These are phyloP conservation scores for Amblyopsis hoosieri DNA, from an alignment of 2,797 vertebrate species.

Conservation along the genomic window DNA sequence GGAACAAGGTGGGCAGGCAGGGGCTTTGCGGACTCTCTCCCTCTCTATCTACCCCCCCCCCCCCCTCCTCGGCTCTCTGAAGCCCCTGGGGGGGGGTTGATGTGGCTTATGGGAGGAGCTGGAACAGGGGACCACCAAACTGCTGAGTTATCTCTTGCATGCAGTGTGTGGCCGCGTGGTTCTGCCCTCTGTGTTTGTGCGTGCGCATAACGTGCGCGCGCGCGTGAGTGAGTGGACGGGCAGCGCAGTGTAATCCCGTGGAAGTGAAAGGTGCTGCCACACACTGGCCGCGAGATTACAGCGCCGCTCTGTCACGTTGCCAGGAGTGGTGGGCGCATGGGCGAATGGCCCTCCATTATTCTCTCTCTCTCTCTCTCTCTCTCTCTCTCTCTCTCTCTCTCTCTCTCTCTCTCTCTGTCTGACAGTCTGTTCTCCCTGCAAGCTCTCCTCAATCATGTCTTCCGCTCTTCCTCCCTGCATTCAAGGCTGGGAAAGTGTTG, in stretches of 20 bases:
- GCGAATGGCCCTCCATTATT: constrained; percentile 31
- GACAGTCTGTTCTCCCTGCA: constrained; percentile 27
- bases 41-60: constrained; percentile 39
- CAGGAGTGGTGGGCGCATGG: constrained; percentile 53
- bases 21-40: constrained; percentile 62
- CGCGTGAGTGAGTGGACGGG: constrained; percentile 42
- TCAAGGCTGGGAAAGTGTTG: neutral
- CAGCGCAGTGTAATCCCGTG: constrained; percentile 76
- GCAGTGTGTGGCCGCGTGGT: constrained; percentile 71
- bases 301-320: constrained; percentile 70
- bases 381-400: constrained; percentile 34
- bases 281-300: constrained; percentile 80
- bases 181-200: constrained; percentile 53
- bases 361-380: constrained; percentile 20
- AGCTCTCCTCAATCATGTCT: constrained; percentile 19
- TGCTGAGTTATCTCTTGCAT: constrained; percentile 84
- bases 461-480: neutral
- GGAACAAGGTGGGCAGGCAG: constrained; percentile 79
- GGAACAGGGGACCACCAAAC: constrained; percentile 76
- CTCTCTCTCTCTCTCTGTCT: constrained; percentile 25
- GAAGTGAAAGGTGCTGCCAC: constrained; percentile 84
- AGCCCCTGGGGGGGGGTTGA: constrained; percentile 76
- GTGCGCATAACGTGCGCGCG: constrained; percentile 35
- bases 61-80: constrained; percentile 28
- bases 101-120: constrained; percentile 80